Evolutionary conservation across 2,888 invertebrate genomes (phyloP), one percentile per base, ranked within the genome.

Genomic region (Drosophila atripex): DNA sequence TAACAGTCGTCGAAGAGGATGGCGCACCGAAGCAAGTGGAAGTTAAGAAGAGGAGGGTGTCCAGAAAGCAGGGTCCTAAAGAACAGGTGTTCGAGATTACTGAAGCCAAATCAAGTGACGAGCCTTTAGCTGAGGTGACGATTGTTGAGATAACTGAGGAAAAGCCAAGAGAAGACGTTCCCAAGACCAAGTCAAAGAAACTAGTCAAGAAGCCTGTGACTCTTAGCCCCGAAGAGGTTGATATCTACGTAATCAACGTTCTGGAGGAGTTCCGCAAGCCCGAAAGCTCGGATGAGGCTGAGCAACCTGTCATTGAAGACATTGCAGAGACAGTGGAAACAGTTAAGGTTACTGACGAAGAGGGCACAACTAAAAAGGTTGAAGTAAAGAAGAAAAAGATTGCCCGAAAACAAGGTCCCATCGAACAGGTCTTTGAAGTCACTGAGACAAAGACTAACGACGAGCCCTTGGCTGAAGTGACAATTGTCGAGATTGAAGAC

Each of bases 51-150:
- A 91, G 91, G 0, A 87, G 90, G 2, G 90, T 92, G 1, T 92
- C 91, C 54, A 92, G 91, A 56, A 90, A 88, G 58, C 90, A 89
- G 49, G 92, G 91, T 8, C 86, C 86, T 0, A 91, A 92, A 43
- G 83, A 92, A 70, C 91, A 92, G 74, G 76, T 92, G 0, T 92
- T 93, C 0, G 92, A 91, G 64, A 78, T 86, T 11, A 90, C 90
- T 0, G 92, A 92, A 0, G 84, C 91, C 11, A 90, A 92, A 76
- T 65, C 90, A 58, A 74, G 91, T 88, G 83, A 90, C 82, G 89
- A 92, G 89, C 85, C 89, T 39, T 49, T 90, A 77, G 68, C 91
- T 45, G 90, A 90, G 57, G 89, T 92, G 3, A 86, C 87, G 1
- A 89, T 91, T 1, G 59, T 77, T 8, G 80, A 85, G 8, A 21